Percentiles rank a stretch among this genome's conserved stretches.
These are phyloP conservation scores for Pygmarrhopalites habei DNA, from an alignment of 1,140 invertebrate species.

Conservation along the genomic window DNA sequence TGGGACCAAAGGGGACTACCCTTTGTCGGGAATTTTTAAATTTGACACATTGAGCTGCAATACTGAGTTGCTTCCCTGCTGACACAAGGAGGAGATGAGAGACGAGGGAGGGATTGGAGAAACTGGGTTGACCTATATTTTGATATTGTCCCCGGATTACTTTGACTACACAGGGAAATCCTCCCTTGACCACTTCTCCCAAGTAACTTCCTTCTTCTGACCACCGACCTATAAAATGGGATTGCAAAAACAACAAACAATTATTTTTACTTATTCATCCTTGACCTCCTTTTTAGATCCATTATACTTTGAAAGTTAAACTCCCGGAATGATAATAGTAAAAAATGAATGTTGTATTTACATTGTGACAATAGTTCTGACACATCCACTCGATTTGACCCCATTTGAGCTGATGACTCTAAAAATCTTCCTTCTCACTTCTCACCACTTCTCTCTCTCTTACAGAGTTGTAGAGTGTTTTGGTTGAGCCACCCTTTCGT, in stretches of 20 bases:
- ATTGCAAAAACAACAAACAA: slow-evolving; percentile 41
- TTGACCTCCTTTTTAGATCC: no score
- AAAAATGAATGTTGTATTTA: background rate
- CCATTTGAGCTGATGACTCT: background rate
- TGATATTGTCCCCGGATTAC: slow-evolving; percentile 88
- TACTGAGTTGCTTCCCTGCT: slow-evolving; percentile 71
- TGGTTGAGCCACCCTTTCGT: background rate
- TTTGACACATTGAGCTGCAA: slow-evolving; percentile 79
- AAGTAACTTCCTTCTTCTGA: slow-evolving; percentile 68
- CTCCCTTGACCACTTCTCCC: slow-evolving; percentile 63
- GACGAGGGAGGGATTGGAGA: slow-evolving; percentile 72
- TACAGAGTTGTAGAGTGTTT: background rate
- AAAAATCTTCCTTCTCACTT: background rate
- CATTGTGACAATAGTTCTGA: background rate
- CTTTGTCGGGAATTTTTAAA: slow-evolving; percentile 69
- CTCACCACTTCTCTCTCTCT: background rate
- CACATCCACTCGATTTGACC: background rate
- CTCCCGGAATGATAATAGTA: no score
- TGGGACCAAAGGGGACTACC: slow-evolving; percentile 67
- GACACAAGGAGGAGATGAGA: slow-evolving; percentile 75
- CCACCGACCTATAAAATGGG: no score
- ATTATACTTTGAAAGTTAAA: no score
- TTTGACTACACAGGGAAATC: slow-evolving; percentile 75
- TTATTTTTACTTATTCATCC: no score
- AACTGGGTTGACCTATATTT: slow-evolving; percentile 73